A percentile compares a stretch with the other conserved stretches of the same genome.
Conservation (phyloP, 2,113 vertebrate species). For the Channa maculata region DNA sequence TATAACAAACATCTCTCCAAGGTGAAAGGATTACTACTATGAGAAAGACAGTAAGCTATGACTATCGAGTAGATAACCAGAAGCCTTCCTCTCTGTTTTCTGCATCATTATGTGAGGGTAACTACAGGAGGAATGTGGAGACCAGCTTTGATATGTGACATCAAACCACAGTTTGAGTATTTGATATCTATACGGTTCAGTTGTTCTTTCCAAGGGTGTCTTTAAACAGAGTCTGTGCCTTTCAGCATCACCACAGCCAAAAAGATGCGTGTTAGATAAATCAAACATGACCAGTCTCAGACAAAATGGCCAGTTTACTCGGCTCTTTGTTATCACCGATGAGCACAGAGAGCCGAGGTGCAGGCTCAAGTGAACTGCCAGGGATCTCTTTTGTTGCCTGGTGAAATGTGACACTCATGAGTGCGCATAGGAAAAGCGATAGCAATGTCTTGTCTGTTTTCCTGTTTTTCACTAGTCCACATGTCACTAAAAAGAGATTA, state of each 20-base stretch:
- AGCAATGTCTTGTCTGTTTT: constrained; percentile 39
- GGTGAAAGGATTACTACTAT: not conserved
- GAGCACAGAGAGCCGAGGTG: constrained; percentile 31
- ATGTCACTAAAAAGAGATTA: constrained; percentile 35
- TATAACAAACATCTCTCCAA: not conserved
- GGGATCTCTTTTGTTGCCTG: constrained; percentile 47
- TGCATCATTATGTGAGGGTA: constrained; percentile 1
- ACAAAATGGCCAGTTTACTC: constrained; percentile 57
- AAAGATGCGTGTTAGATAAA: constrained; percentile 30
- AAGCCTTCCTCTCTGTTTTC: not conserved
- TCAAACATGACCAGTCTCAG: constrained; percentile 36
- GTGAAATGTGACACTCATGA: constrained; percentile 63
- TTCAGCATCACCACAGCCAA: constrained; percentile 23
- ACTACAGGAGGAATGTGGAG: not conserved
- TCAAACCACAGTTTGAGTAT: constrained; percentile 4
- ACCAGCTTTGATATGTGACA: constrained; percentile 19
- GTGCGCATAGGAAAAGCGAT: constrained; percentile 41
- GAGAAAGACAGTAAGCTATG: not conserved
- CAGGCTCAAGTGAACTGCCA: constrained; percentile 50
- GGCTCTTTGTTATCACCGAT: constrained; percentile 45
- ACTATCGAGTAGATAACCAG: too few relatives aligned
- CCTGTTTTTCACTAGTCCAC: constrained; percentile 19
- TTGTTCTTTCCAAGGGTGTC: constrained; percentile 5
- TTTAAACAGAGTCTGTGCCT: constrained; percentile 18
- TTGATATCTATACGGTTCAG: not conserved